phyloP scores from a whole-genome alignment of 2,888 invertebrate species.

The Pemphredon lugubris region DNA sequence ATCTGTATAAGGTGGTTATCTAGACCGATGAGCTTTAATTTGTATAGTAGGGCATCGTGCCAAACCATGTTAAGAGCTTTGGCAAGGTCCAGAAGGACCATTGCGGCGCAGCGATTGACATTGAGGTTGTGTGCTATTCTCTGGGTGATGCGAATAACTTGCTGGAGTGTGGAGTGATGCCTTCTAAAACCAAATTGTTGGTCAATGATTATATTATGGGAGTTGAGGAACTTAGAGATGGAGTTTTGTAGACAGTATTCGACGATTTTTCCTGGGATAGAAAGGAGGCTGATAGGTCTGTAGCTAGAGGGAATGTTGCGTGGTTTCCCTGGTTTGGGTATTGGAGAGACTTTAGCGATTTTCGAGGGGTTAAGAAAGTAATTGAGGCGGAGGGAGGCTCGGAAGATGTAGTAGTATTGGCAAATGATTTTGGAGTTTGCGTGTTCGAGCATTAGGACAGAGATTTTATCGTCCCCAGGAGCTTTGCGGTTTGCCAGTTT shows the following conservation, averaged over 20 bases:
- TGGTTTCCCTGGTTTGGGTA: background rate
- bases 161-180: background rate
- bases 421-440: too few species aligned
- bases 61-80: background rate
- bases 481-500: too few species aligned
- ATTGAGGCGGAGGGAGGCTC: background rate
- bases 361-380: slow-evolving; percentile 1
- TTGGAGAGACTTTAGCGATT: background rate
- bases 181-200: background rate
- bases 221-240: background rate
- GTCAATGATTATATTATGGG: background rate
- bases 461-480: too few species aligned
- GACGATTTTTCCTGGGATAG: background rate
- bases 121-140: background rate
- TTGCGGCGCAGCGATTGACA: background rate
- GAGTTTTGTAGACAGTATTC: background rate
- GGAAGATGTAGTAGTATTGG: too few species aligned
- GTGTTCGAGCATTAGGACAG: too few species aligned
- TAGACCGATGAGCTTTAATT: too few species aligned
- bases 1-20: too few species aligned
- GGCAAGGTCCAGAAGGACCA: background rate
- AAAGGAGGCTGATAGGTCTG: slow-evolving; percentile 6
- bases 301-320: background rate
- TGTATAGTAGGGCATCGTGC: background rate
- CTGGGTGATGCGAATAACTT: background rate